These are phyloP conservation scores for Lampropteryx suffumata DNA, from an alignment of 2,888 invertebrate genomes.

Conservation along the genomic window DNA sequence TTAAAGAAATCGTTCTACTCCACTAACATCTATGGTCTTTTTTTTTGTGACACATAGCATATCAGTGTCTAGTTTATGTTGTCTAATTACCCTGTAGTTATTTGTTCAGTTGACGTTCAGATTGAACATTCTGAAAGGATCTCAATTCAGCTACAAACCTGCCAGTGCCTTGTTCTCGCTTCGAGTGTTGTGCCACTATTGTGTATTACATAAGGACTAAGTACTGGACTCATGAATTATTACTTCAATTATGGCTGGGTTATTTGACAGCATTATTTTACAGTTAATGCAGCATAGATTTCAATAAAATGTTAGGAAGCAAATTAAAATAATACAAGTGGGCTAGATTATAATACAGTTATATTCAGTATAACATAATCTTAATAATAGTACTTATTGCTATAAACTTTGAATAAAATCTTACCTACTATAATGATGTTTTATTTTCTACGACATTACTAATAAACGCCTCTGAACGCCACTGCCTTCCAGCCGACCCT, in stretches of 20 bases:
- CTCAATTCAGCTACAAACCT: no score
- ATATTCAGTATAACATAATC: conserved; percentile 19
- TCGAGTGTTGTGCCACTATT: background rate
- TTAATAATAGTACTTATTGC: conserved; percentile 15
- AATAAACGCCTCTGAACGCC: no score
- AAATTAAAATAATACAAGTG: conserved; percentile 17
- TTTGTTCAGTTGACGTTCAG: no score
- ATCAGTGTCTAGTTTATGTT: no score
- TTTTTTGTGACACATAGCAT: no score
- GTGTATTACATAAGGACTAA: background rate
- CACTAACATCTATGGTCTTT: no score
- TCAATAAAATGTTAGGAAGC: conserved; percentile 7
- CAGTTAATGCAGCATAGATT: background rate
- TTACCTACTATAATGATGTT: conserved; percentile 3
- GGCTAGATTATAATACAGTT: conserved; percentile 16
- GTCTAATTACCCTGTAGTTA: no score
- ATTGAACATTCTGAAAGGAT: no score
- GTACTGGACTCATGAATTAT: background rate
- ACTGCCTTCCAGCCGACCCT: no score
- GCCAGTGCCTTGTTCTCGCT: no score
- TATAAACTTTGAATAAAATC: conserved; percentile 20
- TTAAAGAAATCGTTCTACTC: no score
- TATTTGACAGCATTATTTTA: conserved; percentile 1
- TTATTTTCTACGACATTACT: no score
- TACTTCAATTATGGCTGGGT: background rate